These are phyloP conservation scores for Cuniculus paca DNA, from an alignment of 2,797 vertebrate genomes.

Conservation along the genomic window DNA sequence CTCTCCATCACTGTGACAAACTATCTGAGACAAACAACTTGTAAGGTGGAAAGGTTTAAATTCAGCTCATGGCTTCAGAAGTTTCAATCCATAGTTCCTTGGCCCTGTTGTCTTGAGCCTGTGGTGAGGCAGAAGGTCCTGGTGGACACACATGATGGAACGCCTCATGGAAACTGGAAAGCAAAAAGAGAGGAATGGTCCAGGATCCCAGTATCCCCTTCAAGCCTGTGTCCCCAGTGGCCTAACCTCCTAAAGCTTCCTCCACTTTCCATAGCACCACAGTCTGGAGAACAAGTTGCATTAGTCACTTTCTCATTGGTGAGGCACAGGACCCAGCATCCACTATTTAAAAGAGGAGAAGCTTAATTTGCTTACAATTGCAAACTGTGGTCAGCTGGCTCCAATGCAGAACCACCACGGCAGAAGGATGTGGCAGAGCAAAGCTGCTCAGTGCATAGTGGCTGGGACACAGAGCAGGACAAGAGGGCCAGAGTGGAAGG, in stretches of 20 bases:
- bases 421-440: not conserved
- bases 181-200: not conserved
- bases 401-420: not conserved
- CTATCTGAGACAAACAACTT: not conserved
- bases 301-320: not conserved
- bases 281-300: not conserved
- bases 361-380: not conserved
- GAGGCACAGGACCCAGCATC: not conserved
- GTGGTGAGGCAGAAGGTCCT: not conserved
- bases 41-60: not conserved
- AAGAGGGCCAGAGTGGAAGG: not conserved
- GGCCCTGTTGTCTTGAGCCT: not conserved
- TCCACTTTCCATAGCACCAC: not conserved
- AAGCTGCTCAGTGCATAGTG: no score
- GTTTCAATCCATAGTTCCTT: no score
- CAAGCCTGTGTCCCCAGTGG: no score
- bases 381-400: not conserved
- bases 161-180: not conserved
- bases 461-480: not conserved
- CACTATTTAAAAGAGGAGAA: not conserved
- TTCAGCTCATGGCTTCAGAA: not conserved
- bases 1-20: not conserved
- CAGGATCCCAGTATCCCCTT: not conserved
- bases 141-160: not conserved
- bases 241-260: not conserved